A percentile compares a stretch with the other conserved stretches of the same genome.
phyloP scores from a whole-genome alignment of 2,888 invertebrate genomes.

The Trachelus iudaicus region DNA sequence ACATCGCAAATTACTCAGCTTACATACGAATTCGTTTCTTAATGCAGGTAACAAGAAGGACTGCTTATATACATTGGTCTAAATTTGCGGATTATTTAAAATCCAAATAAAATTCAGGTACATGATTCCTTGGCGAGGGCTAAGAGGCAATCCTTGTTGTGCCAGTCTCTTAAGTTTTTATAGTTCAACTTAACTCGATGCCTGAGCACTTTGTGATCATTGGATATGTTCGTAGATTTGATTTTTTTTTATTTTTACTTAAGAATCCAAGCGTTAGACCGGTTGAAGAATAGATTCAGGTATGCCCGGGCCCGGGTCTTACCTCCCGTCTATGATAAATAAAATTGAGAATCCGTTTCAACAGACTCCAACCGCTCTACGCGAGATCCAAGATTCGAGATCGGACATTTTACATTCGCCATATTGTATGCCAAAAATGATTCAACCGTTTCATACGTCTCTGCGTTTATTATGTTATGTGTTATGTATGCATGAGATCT shows the following conservation, averaged over 20 bases:
- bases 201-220: too few relatives aligned
- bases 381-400: neutral
- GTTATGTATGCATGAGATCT: neutral
- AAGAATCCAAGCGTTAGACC: neutral
- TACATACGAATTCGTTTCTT: neutral
- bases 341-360: neutral
- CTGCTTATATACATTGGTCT: neutral
- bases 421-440: neutral
- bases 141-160: neutral
- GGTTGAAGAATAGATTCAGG: neutral
- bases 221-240: neutral
- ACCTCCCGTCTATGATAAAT: neutral
- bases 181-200: too few relatives aligned
- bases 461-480: neutral
- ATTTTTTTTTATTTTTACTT: neutral
- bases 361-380: neutral
- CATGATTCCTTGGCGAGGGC: neutral
- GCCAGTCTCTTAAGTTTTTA: neutral
- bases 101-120: neutral
- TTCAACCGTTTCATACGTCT: neutral
- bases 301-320: neutral
- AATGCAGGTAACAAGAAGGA: neutral
- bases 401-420: neutral
- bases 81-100: neutral
- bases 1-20: constrained; percentile 36